A percentile compares a stretch with the other conserved stretches of the same genome.
Evolutionary conservation across 2,797 vertebrate species (phyloP).

Genomic region (Oceanodroma leucorhoa): DNA sequence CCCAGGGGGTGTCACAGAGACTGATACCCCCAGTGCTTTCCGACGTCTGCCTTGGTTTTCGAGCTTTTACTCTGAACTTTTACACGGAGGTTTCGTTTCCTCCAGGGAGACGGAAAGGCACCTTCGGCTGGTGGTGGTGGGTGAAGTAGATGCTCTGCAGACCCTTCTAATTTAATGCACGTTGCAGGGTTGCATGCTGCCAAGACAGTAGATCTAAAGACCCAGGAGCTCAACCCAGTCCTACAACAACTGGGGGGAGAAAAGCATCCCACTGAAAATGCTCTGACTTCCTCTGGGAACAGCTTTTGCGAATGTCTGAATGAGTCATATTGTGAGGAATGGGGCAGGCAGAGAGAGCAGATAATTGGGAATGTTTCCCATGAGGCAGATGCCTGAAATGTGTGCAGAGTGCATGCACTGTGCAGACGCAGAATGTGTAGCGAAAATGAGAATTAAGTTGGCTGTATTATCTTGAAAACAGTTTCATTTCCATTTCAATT

Average conservation of each 20-base stretch:
- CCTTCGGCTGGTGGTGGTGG: neutral
- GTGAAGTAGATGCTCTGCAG: neutral
- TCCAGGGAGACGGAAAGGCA: neutral
- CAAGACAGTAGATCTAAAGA: neutral
- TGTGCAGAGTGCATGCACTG: neutral
- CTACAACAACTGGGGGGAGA: neutral
- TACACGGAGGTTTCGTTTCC: neutral
- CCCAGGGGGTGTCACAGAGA: neutral
- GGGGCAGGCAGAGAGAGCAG: neutral
- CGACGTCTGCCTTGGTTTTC: neutral
- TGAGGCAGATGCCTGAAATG: neutral
- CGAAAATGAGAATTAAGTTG: neutral
- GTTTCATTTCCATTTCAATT: constrained; percentile 4
- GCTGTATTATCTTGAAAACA: neutral
- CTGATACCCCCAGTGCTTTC: neutral
- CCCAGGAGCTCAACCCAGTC: neutral
- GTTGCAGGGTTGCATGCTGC: neutral
- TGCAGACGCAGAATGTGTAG: neutral
- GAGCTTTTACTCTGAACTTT: neutral
- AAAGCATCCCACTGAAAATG: neutral
- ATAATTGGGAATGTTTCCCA: neutral
- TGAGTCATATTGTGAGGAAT: neutral
- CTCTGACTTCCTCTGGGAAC: neutral
- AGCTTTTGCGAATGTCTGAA: neutral
- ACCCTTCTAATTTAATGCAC: neutral